A percentile compares a stretch with the other conserved stretches of the same genome.
Conservation (phyloP, 2,888 invertebrate species). For the Drosophila demipolita region DNA sequence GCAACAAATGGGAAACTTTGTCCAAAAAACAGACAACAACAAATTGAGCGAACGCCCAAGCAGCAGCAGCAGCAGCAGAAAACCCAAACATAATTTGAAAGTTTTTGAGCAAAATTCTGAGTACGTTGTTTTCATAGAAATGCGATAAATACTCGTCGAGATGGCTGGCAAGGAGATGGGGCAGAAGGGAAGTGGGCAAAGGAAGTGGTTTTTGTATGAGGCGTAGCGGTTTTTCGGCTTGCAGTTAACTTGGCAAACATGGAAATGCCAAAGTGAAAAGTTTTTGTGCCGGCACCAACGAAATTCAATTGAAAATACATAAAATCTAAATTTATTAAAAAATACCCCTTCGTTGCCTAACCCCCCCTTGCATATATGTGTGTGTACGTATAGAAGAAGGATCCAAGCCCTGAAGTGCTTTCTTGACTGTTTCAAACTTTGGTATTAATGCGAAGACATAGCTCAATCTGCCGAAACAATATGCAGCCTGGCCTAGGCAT, state of each 20-base stretch:
- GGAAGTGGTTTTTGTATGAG: constrained; percentile 51
- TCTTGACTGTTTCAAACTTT: constrained; percentile 51
- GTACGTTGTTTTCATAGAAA: constrained; percentile 79
- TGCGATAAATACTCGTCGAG: constrained; percentile 72
- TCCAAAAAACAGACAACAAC: constrained; percentile 32
- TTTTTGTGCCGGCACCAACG: constrained; percentile 52
- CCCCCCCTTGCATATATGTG: neutral
- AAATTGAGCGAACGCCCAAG: constrained; percentile 30
- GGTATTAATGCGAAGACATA: constrained; percentile 52
- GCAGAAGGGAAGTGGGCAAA: constrained; percentile 18
- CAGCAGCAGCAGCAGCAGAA: constrained; percentile 15
- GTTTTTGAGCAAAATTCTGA: constrained; percentile 73
- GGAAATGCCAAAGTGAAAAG: constrained; percentile 77
- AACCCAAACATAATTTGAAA: constrained; percentile 73
- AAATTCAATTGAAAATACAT: constrained; percentile 78
- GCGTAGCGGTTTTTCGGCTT: constrained; percentile 45
- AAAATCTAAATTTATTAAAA: constrained; percentile 76
- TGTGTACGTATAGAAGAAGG: neutral
- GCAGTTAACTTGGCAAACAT: constrained; percentile 79
- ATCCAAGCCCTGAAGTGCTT: constrained; percentile 33
- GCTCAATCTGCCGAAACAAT: constrained; percentile 50
- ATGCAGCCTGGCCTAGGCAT: constrained; percentile 51
- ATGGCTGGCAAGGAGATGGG: neutral
- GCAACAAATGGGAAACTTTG: constrained; percentile 71
- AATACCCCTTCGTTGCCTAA: constrained; percentile 3